A percentile compares a stretch with the other conserved stretches of the same genome.
Evolutionary conservation across 2,888 invertebrate species (phyloP).

Genomic region (Chloroclystis v-ata): DNA sequence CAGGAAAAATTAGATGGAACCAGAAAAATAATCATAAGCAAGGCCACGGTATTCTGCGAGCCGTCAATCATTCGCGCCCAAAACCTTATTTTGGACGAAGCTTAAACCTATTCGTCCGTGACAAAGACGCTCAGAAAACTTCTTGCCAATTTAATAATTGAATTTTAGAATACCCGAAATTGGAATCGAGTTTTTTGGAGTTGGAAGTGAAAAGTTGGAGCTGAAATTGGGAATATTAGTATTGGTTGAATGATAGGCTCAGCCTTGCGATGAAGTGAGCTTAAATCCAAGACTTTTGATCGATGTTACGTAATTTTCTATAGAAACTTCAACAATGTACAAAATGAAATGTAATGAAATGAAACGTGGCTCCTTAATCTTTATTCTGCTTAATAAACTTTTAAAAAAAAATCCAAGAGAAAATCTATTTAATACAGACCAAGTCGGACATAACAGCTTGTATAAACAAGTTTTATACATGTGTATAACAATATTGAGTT

Average conservation of each 20-base stretch:
- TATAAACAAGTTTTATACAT: too few relatives aligned
- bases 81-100: background rate
- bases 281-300: background rate
- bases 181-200: slow-evolving; percentile 4
- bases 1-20: background rate
- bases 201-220: slow-evolving; percentile 20
- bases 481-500: too few relatives aligned
- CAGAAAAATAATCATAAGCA: background rate
- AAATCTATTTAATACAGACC: too few relatives aligned
- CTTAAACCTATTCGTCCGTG: slow-evolving; percentile 11
- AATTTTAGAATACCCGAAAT: slow-evolving; percentile 21
- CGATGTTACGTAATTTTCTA: background rate
- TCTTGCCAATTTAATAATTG: slow-evolving; percentile 23
- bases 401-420: too few relatives aligned
- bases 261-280: background rate
- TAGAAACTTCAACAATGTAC: too few relatives aligned
- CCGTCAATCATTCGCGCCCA: too few relatives aligned
- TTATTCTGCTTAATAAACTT: too few relatives aligned
- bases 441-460: too few relatives aligned
- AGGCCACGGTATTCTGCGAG: background rate
- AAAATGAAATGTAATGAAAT: too few relatives aligned
- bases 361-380: too few relatives aligned
- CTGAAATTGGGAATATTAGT: background rate
- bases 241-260: background rate
- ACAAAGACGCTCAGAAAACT: slow-evolving; percentile 14